Conservation (phyloP, 2,888 invertebrate species). For the Halictus quadricinctus region DNA sequence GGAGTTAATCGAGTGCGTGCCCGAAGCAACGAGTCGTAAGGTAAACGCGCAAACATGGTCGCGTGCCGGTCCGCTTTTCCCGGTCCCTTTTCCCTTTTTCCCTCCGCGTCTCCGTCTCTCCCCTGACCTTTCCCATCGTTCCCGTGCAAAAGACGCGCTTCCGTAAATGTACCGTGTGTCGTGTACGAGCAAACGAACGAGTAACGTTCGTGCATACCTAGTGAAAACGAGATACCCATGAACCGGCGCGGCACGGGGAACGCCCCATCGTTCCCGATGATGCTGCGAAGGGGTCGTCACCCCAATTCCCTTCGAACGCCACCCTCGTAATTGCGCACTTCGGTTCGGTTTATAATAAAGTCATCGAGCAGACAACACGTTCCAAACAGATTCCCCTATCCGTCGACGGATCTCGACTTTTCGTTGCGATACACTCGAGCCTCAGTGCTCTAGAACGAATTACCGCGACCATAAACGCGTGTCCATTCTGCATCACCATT, state of each 20-base stretch:
- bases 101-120: not conserved
- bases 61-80: constrained; percentile 69
- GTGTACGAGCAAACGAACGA: constrained; percentile 46
- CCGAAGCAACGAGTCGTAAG: constrained; percentile 75
- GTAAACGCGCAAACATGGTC: constrained; percentile 73
- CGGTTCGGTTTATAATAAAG: constrained; percentile 77
- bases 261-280: constrained; percentile 71
- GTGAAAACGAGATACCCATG: constrained; percentile 71
- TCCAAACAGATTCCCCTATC: constrained; percentile 52
- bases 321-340: constrained; percentile 77
- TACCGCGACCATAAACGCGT: not conserved
- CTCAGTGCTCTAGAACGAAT: not conserved
- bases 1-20: constrained; percentile 68
- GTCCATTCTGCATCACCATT: not conserved
- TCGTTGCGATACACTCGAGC: constrained; percentile 9
- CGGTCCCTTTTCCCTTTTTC: not conserved
- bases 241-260: constrained; percentile 59
- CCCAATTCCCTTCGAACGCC: constrained; percentile 63
- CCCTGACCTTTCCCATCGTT: constrained; percentile 61
- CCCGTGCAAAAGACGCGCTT: constrained; percentile 47
- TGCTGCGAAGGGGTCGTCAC: constrained; percentile 63
- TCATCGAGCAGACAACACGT: constrained; percentile 69
- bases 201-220: constrained; percentile 55
- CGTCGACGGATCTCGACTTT: constrained; percentile 25
- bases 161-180: constrained; percentile 44